Evolutionary conservation across 2,797 vertebrate species (phyloP), one percentile per base, ranked within the genome.

Genomic region (Centropyge bicolor): DNA sequence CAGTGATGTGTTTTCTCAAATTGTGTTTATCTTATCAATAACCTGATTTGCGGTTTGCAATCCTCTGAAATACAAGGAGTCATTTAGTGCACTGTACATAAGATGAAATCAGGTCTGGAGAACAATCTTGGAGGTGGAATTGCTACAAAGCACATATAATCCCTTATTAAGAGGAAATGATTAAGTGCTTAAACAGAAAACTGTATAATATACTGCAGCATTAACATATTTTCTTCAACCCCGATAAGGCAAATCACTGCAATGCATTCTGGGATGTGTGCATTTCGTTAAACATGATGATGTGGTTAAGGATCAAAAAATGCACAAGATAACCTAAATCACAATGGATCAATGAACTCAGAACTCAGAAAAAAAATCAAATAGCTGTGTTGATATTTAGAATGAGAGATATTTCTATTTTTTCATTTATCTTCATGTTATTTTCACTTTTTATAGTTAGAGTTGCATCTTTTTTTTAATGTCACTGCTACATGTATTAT

Each of bases 1-100:
- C 69, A 78, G 73, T 52, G 65, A 63, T 65, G 22, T 62, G 17
- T 63, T 82, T 38, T 80, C 74, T 80, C 63, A 74, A 80, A 74
- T 8, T 57, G 48, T 36, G 24, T 76, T 84, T 36, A 72, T 74
- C 14, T 71, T 40, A 62, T 68, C 62, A 81, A 69, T 71, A 74
- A 78, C 31, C 49, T 54, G 13, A 16, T 70, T 66, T 45, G 35
- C 64, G 31, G 48, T 60, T 67, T 24, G 22, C 64, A 8, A 54
- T 11, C n/a, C 46, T 20, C 14, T 36, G 38, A 45, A 69, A 57
- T 35, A 35, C 45, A 60, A 60, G 17, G 22, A n/a, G n/a, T 68
- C 1, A 46, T 27, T 41, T 14, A 48, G 20, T 12, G 14, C 17
- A 49, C 16, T 12, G 22, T 36, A 40, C 69, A n/a, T n/a, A 2